A percentile compares a stretch with the other conserved stretches of the same genome.
These are phyloP conservation scores for Bombus soroeensis DNA, from an alignment of 1,140 invertebrate species.

Conservation along the genomic window DNA sequence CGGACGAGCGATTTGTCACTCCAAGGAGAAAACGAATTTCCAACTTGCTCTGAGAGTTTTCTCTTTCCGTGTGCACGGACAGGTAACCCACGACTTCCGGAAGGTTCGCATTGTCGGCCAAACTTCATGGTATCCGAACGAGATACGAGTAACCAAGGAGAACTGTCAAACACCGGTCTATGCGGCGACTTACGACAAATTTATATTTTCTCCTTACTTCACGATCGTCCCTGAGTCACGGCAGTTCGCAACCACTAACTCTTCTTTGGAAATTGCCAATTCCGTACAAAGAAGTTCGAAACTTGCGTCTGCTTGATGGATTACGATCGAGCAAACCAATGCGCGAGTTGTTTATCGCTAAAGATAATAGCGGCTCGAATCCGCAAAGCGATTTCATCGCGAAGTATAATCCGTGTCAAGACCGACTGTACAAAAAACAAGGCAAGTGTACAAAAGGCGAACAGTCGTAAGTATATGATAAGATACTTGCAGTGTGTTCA, in stretches of 20 bases:
- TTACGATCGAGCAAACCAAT: not conserved
- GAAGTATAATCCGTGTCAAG: too few relatives aligned
- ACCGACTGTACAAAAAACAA: too few relatives aligned
- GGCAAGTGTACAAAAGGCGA: not conserved
- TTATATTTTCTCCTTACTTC: conserved; percentile 36
- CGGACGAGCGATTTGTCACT: conserved; percentile 60
- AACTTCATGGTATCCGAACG: not conserved
- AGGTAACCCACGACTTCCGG: conserved; percentile 29
- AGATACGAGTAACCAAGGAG: conserved; percentile 7
- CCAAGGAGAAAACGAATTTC: conserved; percentile 52
- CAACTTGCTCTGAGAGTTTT: conserved; percentile 45
- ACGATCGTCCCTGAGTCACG: not conserved
- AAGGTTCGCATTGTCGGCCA: not conserved
- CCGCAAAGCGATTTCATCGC: too few relatives aligned
- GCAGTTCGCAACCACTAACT: conserved; percentile 11
- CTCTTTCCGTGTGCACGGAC: not conserved
- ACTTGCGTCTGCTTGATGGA: not conserved
- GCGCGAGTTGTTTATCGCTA: not conserved
- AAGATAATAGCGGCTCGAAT: not conserved
- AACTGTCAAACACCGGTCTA: conserved; percentile 9
- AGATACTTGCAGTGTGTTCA: not conserved
- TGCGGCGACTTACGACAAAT: conserved; percentile 51
- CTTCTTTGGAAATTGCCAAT: conserved; percentile 28
- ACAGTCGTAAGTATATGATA: not conserved
- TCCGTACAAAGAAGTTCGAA: conserved; percentile 11